Conservation (phyloP, 2,113 vertebrate genomes). For the Heteronetta atricapilla region DNA sequence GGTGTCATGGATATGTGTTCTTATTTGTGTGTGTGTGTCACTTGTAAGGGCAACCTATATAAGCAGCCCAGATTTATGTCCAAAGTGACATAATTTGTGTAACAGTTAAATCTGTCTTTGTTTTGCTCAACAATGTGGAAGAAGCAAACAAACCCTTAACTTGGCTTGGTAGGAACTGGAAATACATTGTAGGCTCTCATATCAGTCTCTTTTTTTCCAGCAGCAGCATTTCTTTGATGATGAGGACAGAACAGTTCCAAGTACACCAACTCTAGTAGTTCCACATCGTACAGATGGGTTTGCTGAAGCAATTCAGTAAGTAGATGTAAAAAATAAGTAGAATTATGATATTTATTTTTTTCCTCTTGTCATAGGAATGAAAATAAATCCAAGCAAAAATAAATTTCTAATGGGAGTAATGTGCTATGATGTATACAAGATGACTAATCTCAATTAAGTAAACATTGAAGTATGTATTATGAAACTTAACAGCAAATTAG, state of each 20-base stretch:
- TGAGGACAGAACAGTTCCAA: constrained; percentile 96
- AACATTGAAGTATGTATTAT: not conserved
- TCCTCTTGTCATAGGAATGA: not conserved
- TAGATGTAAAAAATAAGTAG: not conserved
- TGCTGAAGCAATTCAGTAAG: constrained; percentile 95
- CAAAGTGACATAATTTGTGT: not conserved
- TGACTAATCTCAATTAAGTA: not conserved
- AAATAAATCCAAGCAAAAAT: not conserved
- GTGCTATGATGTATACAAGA: not conserved
- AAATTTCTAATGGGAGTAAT: not conserved
- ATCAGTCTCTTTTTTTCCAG: constrained; percentile 39
- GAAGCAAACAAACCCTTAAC: not conserved
- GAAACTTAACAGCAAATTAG: not conserved
- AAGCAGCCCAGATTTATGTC: not conserved
- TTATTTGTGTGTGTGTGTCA: not conserved
- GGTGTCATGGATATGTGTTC: not conserved
- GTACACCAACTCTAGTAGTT: constrained; percentile 90
- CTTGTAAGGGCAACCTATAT: not conserved
- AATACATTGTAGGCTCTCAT: not conserved
- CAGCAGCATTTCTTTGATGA: constrained; percentile 94
- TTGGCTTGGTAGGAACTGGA: not conserved
- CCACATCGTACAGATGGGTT: constrained; percentile 92
- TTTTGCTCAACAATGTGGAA: not conserved
- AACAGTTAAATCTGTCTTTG: not conserved
- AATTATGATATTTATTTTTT: not conserved